Conservation (phyloP, 2,888 invertebrate genomes). For the Ectropis crepuscularia region DNA sequence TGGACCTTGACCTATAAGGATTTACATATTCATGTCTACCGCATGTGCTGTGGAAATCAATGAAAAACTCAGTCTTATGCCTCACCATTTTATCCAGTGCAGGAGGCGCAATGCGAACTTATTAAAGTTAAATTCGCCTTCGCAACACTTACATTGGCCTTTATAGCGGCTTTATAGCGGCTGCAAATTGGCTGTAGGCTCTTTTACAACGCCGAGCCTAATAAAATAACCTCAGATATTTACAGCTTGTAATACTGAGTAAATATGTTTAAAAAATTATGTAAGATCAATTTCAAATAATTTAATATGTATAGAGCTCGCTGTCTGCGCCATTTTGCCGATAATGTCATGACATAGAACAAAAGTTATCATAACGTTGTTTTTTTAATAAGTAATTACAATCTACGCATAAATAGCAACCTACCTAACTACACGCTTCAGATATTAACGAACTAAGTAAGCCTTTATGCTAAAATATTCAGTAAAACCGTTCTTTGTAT, state of each 20-base stretch:
- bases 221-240: constrained; percentile 43
- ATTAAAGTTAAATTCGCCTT: constrained; percentile 73
- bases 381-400: not conserved
- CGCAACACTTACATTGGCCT: constrained; percentile 54
- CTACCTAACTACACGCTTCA: not conserved
- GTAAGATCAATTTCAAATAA: not conserved
- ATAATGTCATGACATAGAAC: too few species aligned
- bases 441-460: not conserved
- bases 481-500: constrained; percentile 11
- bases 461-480: constrained; percentile 5
- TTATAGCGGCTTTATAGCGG: constrained; percentile 49
- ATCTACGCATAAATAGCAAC: not conserved
- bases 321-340: not conserved
- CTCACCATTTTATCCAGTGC: constrained; percentile 41
- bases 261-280: constrained; percentile 34
- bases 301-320: not conserved
- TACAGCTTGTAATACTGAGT: constrained; percentile 39
- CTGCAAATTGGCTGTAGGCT: constrained; percentile 41
- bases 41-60: not conserved
- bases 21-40: not conserved
- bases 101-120: constrained; percentile 68
- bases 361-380: not conserved
- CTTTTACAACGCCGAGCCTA: constrained; percentile 28
- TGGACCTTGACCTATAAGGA: not conserved
- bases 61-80: constrained; percentile 17